Base-by-base conservation (phyloP, 2,888 invertebrate genomes). In the Poecilobothrus nobilitatus region DNA sequence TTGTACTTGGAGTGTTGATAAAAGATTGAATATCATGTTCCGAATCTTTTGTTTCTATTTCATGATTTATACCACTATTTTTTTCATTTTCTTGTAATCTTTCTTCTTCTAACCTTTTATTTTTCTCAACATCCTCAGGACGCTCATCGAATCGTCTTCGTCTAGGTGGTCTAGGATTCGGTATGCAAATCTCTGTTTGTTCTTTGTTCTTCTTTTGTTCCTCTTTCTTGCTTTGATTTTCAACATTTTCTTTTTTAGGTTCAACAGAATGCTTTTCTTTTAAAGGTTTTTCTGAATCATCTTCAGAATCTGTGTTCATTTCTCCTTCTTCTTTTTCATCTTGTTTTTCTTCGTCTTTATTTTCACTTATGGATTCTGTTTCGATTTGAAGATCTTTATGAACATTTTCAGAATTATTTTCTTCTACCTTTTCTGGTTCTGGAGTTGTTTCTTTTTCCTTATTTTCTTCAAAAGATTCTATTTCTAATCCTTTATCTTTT, bases 11-110 rank as follows among this genome's bases (percentile, higher is more conserved):
- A 77, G 81, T 62, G n/a, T 34, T 20, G 41, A 18, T 12, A 9
- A 10, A 9, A 20, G n/a, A 15, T 18, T n/a, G 10, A 83, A 82
- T 84, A 72, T 78, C 79, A 77, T 67, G 77, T 79, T 71, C 77
- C 75, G 74, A 77, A 80, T 62, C 75, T 71, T 75, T 72, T 63
- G 72, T 70, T 63, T 73, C 68, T 65, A 20, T 8, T 44, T 74
- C 71, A 63, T 67, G 33, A 64, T 22, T 22, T 22, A 20, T 20
- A n/a, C 20, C 20, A 18, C 2, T 12, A 27, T 8, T 68, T 68
- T 66, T 67, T 69, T 34, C 68, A 68, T 63, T 70, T 65, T 66
- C 68, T 69, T 37, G 20, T 5, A 27, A 27, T 27, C 15, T 27
- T 1, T 63, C 63, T 63, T 63, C 20, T 67, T 63, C 65, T 63